These are phyloP conservation scores for Antrozous pallidus DNA, from an alignment of 2,797 vertebrate genomes.

Conservation along the genomic window DNA sequence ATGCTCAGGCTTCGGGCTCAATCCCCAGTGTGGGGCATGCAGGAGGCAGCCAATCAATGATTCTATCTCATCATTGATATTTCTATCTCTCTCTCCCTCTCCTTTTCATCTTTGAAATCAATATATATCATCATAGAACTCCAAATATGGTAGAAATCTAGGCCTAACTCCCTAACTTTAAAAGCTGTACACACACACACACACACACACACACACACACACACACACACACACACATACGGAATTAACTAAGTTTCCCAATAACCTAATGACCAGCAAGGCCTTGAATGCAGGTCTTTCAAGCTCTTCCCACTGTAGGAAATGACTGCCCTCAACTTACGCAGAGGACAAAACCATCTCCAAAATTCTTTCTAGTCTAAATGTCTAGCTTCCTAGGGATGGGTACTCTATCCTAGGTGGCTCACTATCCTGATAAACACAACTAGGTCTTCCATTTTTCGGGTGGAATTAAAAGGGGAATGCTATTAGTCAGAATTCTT, in stretches of 20 bases:
- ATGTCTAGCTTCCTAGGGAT: background rate
- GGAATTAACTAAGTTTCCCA: background rate
- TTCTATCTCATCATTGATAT: no score
- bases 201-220: background rate
- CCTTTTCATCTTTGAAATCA: no score
- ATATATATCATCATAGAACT: background rate
- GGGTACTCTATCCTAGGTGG: background rate
- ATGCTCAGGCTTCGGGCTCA: fast-evolving
- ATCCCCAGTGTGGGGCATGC: no score
- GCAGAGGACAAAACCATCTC: background rate
- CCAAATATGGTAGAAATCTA: background rate
- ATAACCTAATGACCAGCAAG: background rate
- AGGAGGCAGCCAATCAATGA: no score
- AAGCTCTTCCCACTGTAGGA: background rate
- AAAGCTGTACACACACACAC: background rate
- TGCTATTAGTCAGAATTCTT: background rate
- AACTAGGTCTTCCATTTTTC: slow-evolving; percentile 1
- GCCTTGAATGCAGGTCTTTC: background rate
- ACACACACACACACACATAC: no score
- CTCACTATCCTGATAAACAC: background rate
- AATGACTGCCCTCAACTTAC: background rate
- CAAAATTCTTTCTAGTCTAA: background rate
- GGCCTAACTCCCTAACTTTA: background rate
- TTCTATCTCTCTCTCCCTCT: no score
- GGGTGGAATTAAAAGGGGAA: background rate